Evolutionary conservation across 2,888 invertebrate genomes (phyloP), one percentile per base, ranked within the genome.

Genomic region (Spodoptera littoralis): DNA sequence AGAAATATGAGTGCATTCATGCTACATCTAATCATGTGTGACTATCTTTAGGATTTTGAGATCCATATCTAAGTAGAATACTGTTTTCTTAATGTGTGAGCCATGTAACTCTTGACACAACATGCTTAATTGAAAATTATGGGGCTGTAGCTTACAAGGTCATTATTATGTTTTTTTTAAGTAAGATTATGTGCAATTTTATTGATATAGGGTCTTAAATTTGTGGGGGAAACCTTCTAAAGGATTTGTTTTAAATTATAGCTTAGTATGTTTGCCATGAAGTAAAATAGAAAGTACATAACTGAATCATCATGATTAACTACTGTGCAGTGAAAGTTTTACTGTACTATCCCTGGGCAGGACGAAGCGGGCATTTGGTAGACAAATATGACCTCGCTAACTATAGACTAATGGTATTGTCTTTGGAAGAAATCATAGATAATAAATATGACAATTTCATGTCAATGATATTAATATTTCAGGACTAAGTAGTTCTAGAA

Each of bases 241-340:
- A 36, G 36, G 36, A 36, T 36, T 8, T 8, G 2, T 36, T 36
- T 36, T 8, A 8, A 9, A 9, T 36, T 9, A 2, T 36, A 9
- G 0, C 36, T 36, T 8, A 44, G 3, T 2, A 43, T n/a, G 24
- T 18, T 62, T 70, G 45, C 54, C 43, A 44, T 50, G 9, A 51
- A 50, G 27, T 43, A 46, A 41, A 64, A 65, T 54, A 67, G 72
- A 71, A 67, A 67, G 54, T 67, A 43, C 54, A 36, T 36, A 36
- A 36, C 71, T 50, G 48, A 64, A 45, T 11, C 11, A 22, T 54
- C 6, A 36, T 36, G 36, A 49, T 43, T 5, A 24, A 2, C n/a
- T 27, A 36, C 4, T n/a, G 11, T 13, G 42, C 27, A 22, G 65
- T 65, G 72, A 67, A 67, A 67, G 50, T 54, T 50, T 42, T 60